phyloP scores from a whole-genome alignment of 2,113 vertebrate species.

The Neoarius graeffei region DNA sequence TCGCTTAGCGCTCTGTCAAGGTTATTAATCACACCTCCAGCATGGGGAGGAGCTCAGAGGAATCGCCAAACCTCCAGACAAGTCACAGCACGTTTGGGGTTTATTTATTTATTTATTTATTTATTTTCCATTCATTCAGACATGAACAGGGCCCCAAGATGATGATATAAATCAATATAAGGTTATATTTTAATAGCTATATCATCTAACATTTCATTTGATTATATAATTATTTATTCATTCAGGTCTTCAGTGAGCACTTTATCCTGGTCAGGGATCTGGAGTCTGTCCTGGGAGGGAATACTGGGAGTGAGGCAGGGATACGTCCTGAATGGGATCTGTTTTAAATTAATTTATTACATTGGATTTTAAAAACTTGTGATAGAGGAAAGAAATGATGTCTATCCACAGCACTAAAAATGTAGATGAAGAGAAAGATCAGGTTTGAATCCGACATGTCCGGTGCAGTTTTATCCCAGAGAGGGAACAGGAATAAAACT shows the following conservation, averaged over 20 bases:
- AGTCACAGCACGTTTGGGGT: not conserved
- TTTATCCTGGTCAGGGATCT: not conserved
- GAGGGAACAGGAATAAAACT: not conserved
- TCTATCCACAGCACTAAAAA: too few species aligned
- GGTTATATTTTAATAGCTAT: not conserved
- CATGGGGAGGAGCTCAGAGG: constrained; percentile 49
- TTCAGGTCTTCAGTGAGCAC: not conserved
- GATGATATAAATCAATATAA: not conserved
- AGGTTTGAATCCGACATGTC: not conserved
- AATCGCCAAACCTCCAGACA: not conserved
- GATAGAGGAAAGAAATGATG: not conserved
- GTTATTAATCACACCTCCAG: constrained; percentile 72
- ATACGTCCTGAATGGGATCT: not conserved
- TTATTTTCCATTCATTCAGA: not conserved
- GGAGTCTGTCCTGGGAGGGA: not conserved
- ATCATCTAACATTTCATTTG: not conserved
- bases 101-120: not conserved
- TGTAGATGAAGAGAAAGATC: not conserved
- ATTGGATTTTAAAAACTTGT: not conserved
- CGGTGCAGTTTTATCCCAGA: not conserved
- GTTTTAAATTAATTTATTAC: not conserved
- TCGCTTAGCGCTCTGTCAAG: constrained; percentile 71
- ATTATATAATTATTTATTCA: not conserved
- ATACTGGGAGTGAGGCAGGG: not conserved
- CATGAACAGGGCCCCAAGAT: not conserved